phyloP scores from a whole-genome alignment of 2,797 vertebrate species.

The Toxotes lorentzi region DNA sequence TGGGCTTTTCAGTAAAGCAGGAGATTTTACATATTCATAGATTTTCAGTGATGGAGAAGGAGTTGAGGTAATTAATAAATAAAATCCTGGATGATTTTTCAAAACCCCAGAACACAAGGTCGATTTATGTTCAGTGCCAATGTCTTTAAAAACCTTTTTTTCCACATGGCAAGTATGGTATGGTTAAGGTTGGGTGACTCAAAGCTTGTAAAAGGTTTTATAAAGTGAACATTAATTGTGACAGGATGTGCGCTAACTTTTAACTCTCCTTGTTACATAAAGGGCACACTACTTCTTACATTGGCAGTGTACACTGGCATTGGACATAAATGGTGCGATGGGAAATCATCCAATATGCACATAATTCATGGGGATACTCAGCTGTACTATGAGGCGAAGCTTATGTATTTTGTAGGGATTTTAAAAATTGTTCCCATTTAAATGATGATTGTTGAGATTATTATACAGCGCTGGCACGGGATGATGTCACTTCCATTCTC shows the following conservation, averaged over 20 bases:
- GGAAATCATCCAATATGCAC: background rate
- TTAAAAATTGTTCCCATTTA: background rate
- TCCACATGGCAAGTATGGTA: too few relatives aligned
- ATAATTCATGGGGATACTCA: background rate
- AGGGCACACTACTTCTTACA: background rate
- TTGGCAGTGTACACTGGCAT: background rate
- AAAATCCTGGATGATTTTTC: too few relatives aligned
- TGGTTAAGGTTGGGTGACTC: too few relatives aligned
- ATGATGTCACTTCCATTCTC: constrained; percentile 52
- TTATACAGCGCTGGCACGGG: constrained; percentile 5
- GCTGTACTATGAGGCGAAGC: background rate
- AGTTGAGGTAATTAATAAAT: too few relatives aligned
- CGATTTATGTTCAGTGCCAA: too few relatives aligned
- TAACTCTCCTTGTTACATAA: background rate
- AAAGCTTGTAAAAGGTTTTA: too few relatives aligned
- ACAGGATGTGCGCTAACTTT: background rate
- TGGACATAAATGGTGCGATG: background rate
- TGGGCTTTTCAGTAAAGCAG: too few relatives aligned
- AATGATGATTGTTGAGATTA: constrained; percentile 40
- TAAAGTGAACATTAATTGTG: too few relatives aligned
- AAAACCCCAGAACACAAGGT: too few relatives aligned
- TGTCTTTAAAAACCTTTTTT: too few relatives aligned
- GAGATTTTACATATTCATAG: too few relatives aligned
- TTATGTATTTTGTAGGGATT: background rate
- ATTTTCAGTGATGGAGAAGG: too few relatives aligned